phyloP scores from a whole-genome alignment of 2,113 vertebrate species.

The Antigone vipio region DNA sequence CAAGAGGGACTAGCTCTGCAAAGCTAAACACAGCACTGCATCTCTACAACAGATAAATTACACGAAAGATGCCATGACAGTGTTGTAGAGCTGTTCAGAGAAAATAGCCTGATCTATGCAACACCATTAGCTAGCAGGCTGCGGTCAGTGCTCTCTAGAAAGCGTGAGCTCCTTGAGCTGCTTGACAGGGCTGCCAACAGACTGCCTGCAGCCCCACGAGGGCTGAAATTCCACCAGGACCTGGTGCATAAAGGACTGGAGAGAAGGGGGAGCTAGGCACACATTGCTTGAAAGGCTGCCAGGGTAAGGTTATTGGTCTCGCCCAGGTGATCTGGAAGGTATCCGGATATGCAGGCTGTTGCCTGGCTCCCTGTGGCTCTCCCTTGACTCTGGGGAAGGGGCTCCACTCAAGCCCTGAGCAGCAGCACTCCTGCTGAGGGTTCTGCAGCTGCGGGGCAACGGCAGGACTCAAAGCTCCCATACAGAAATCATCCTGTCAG shows the following conservation, averaged over 20 bases:
- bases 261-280: background rate
- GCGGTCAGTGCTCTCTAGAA: background rate
- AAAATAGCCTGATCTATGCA: background rate
- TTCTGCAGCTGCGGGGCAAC: background rate
- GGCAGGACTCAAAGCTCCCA: fast-evolving
- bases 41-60: background rate
- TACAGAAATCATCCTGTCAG: background rate
- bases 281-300: background rate
- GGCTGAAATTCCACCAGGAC: background rate
- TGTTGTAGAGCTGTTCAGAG: background rate
- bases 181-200: fast-evolving
- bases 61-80: background rate
- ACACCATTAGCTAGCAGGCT: background rate
- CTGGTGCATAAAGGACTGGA: background rate
- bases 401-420: background rate
- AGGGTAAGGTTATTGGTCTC: background rate
- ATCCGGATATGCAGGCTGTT: background rate
- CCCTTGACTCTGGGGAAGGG: background rate
- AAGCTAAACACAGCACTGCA: background rate
- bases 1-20: background rate
- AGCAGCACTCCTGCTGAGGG: background rate
- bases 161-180: fast-evolving
- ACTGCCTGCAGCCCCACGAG: background rate
- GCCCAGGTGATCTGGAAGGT: background rate
- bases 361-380: background rate